Conservation (phyloP, 2,113 vertebrate species). For the Kryptolebias marmoratus region DNA sequence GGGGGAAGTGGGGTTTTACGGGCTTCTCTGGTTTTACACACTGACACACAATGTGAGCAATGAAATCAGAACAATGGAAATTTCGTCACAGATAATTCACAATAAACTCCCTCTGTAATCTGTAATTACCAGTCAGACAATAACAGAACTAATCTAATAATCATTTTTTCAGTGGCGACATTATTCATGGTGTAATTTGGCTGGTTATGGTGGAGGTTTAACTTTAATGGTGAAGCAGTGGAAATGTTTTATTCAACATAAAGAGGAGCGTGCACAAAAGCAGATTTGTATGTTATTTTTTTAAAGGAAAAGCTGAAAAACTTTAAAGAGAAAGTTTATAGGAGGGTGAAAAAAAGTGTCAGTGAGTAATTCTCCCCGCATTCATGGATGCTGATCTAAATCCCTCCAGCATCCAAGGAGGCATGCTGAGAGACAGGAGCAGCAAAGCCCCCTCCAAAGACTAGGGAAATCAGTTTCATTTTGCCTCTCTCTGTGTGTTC, state of each 20-base stretch:
- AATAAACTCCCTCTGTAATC: conserved; percentile 21
- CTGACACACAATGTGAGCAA: conserved; percentile 53
- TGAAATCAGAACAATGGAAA: conserved; percentile 55
- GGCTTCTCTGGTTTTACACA: conserved; percentile 51
- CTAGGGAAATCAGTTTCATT: conserved; percentile 72
- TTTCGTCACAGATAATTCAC: conserved; percentile 43
- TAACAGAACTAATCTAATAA: conserved; percentile 21
- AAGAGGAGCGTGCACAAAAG: not conserved
- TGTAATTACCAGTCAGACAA: conserved; percentile 22
- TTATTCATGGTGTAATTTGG: conserved; percentile 39
- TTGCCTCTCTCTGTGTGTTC: conserved; percentile 62
- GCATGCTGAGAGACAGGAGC: conserved; percentile 36
- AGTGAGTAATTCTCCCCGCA: not conserved
- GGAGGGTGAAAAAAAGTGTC: not conserved
- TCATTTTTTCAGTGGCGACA: conserved; percentile 5
- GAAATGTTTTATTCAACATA: conserved; percentile 6
- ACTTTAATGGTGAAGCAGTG: conserved; percentile 4
- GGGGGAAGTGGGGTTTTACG: conserved; percentile 79
- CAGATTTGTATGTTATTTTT: not conserved
- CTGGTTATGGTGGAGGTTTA: conserved; percentile 12
- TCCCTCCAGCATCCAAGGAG: conserved; percentile 36
- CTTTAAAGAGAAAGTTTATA: not conserved
- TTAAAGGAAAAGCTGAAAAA: not conserved
- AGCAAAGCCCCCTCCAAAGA: conserved; percentile 45
- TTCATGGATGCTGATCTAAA: conserved; percentile 42